phyloP scores from a whole-genome alignment of 2,888 invertebrate genomes.

The Mythimna lalbum region DNA sequence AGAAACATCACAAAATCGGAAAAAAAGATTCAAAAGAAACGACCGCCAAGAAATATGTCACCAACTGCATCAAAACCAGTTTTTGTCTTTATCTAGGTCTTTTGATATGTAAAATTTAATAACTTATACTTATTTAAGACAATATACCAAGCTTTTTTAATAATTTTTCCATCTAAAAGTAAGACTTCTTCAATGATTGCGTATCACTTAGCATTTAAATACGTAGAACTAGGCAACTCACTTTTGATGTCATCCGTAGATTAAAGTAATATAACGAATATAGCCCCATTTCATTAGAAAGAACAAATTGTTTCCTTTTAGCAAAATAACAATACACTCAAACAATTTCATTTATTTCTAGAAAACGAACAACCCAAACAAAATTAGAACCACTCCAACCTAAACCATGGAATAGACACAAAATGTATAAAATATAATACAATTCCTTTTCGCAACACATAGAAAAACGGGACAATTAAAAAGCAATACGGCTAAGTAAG shows the following conservation, averaged over 20 bases:
- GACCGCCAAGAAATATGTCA: too few relatives aligned
- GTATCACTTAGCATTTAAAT: neutral
- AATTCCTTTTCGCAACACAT: constrained; percentile 37
- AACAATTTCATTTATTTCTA: neutral
- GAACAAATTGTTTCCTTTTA: neutral
- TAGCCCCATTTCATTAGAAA: neutral
- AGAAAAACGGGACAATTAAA: constrained; percentile 58
- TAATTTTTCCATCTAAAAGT: neutral
- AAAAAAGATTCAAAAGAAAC: too few relatives aligned
- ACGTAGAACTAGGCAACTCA: neutral
- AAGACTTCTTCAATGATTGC: neutral
- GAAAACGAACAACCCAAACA: neutral
- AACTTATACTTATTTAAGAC: neutral
- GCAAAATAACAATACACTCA: neutral
- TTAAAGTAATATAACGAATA: neutral
- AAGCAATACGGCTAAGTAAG: constrained; percentile 60
- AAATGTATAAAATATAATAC: constrained; percentile 19
- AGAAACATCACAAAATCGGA: too few relatives aligned
- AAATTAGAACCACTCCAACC: neutral
- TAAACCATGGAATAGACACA: constrained; percentile 9
- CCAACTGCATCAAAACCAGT: too few relatives aligned
- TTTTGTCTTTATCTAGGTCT: neutral
- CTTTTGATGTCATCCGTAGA: neutral
- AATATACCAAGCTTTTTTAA: neutral
- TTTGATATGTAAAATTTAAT: neutral